Evolutionary conservation across 2,113 vertebrate genomes (phyloP).

Genomic region (Euleptes europaea): DNA sequence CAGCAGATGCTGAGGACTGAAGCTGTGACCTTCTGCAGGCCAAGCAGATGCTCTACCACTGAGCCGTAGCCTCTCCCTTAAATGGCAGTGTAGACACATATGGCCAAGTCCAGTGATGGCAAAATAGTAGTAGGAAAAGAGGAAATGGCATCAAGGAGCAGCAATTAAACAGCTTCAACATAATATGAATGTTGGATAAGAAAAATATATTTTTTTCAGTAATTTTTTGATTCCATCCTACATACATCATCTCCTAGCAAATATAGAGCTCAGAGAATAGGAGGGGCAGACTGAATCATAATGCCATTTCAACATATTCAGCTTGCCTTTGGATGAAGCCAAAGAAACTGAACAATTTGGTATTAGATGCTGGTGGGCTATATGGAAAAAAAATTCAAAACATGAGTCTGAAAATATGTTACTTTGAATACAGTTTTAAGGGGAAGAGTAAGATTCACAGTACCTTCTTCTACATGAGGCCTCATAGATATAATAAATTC

Average conservation of each 20-base stretch:
- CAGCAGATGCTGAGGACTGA: too few species aligned
- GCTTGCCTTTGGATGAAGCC: not conserved
- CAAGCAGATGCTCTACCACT: too few species aligned
- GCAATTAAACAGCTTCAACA: not conserved
- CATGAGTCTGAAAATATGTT: too few species aligned
- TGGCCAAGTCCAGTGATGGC: not conserved
- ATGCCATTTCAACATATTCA: not conserved
- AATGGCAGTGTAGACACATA: not conserved
- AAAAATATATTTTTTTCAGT: not conserved
- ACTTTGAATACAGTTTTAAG: not conserved
- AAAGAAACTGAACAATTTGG: not conserved
- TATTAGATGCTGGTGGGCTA: not conserved
- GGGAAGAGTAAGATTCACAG: not conserved
- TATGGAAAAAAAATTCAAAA: not conserved
- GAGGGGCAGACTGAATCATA: not conserved
- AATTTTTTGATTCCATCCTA: not conserved
- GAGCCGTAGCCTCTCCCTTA: too few species aligned
- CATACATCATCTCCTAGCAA: not conserved
- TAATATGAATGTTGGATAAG: not conserved
- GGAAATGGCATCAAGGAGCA: not conserved
- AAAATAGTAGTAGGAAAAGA: not conserved
- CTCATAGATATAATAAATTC: slow-evolving; percentile 73
- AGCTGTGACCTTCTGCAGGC: too few species aligned
- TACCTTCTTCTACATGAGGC: slow-evolving; percentile 68
- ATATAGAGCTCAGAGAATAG: not conserved